Base-by-base conservation (phyloP, 2,113 vertebrate species). In the Hippolais icterina region DNA sequence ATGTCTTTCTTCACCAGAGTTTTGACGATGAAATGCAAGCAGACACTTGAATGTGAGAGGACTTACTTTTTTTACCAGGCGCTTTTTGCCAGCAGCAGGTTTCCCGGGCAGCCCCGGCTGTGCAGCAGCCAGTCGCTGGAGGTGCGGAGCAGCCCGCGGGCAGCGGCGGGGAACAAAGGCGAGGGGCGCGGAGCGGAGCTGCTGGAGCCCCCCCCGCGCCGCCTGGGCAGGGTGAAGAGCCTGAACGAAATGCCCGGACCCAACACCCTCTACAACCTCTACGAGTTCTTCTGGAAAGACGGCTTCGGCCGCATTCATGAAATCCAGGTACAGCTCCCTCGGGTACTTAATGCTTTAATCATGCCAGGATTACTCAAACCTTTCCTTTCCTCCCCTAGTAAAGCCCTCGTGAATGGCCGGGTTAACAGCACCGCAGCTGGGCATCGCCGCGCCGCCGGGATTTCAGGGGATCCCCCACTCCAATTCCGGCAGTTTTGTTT, bases 221-320 rank as follows among this genome's bases (percentile, higher is more conserved):
- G 27, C 64, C 79, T 90, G 28, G 80, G 86, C 39, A 42, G 61
- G 52, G 86, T 97, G 54, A 99, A 98, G 96, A 97, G 68, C 39
- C 97, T 99, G 59, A 95, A 97, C 12, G 98, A 99, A 95, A 99
- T 99, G 99, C 99, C 99, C 0, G 99, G 99, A 90, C 99, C 99
- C 66, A 98, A 97, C 89, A 98, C 98, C 12, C 23, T 99, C 17
- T 95, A 97, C 84, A 99, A 99, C 79, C 91, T 99, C 80, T 61
- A 98, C 25, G 99, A 99, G 96, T 98, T 99, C 95, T 99, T 99
- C 95, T 99, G 98, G 96, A 98, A 97, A 91, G 99, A 99, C 88
- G 99, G 99, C 8, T 99, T 99, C 88, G 96, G 98, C 78, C 98
- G 99, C 94, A 98, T 99, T 59, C 99, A 99, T n/a, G 98, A 99